Base-by-base conservation (phyloP, 2,888 invertebrate species). In the Drosophila infuscata region DNA sequence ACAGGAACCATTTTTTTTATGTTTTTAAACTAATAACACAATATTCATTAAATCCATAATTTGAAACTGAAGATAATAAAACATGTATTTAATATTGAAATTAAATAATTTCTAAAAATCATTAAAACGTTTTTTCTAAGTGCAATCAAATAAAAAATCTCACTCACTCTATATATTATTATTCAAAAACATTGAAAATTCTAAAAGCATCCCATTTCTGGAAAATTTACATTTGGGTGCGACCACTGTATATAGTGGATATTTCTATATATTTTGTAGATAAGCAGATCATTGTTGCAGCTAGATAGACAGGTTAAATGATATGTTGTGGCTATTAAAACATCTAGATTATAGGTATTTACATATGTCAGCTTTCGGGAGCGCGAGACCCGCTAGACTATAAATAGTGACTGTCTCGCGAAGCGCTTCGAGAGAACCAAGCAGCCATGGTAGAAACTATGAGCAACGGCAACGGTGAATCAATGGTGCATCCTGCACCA, bases 371-470 rank as follows among this genome's bases (percentile, higher is more conserved):
- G 11, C 25, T n/a, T 35, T 15, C 1, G 20, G 9, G n/a, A n/a
- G 8, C n/a, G 52, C 20, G 17, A 35, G 17, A 20, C 12, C 52
- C 3, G 53, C 5, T 25, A 41, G 51, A 43, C 36, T 79, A 83
- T 84, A 84, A 79, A 86, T 56, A 38, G 60, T n/a, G 57, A 51
- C n/a, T 15, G 33, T 33, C 8, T 8, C 20, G 15, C 53, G 52
- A 32, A 3, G 43, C n/a, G n/a, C 25, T 51, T 36, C 46, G 32
- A 38, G 48, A 83, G 73, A 70, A 48, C 41, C 29, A 48, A 61
- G 36, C 48, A 33, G 67, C 30, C 66, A 88, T 90, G 90, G 81
- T 71, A 11, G 86, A 82, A 38, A 70, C 53, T 6, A 41, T 62
- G 51, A 41, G 49, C 29, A 20, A 58, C 57, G 35, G 69, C 8